Evolutionary conservation across 2,888 invertebrate species (phyloP).

Genomic region (Hemistola chrysoprasaria): DNA sequence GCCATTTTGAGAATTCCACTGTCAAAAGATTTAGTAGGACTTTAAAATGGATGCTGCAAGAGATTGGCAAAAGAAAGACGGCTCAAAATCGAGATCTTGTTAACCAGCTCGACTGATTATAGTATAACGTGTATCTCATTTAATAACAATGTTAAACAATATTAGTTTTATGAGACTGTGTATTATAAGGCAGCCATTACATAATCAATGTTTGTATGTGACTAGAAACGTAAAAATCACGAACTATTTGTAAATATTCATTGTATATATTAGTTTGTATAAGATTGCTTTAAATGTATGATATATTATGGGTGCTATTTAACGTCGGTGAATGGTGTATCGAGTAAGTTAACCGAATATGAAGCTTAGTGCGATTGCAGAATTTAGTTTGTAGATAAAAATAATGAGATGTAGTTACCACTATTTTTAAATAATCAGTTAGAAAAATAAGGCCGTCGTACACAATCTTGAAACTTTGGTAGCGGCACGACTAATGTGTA

Average conservation of each 20-base stretch:
- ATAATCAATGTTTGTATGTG: slow-evolving; percentile 40
- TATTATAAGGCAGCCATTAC: slow-evolving; percentile 71
- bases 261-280: slow-evolving; percentile 56
- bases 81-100: slow-evolving; percentile 66
- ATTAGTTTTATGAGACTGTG: slow-evolving; percentile 70
- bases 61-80: slow-evolving; percentile 35
- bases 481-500: too few species aligned
- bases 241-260: slow-evolving; percentile 41
- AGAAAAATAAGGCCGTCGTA: too few species aligned
- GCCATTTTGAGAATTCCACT: too few species aligned
- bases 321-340: slow-evolving; percentile 71
- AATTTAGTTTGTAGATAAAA: slow-evolving; percentile 46
- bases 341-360: slow-evolving; percentile 38
- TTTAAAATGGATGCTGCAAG: neutral
- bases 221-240: slow-evolving; percentile 33
- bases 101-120: slow-evolving; percentile 67
- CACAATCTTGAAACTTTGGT: too few species aligned
- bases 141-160: slow-evolving; percentile 68
- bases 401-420: slow-evolving; percentile 68
- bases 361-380: slow-evolving; percentile 45
- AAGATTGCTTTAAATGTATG: slow-evolving; percentile 72
- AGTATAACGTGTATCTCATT: slow-evolving; percentile 68
- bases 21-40: too few species aligned
- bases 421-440: slow-evolving; percentile 55
- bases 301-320: slow-evolving; percentile 80